Evolutionary conservation across 1,140 invertebrate genomes (phyloP), one percentile per base, ranked within the genome.

Genomic region (Brachionus asplanchnoidis): DNA sequence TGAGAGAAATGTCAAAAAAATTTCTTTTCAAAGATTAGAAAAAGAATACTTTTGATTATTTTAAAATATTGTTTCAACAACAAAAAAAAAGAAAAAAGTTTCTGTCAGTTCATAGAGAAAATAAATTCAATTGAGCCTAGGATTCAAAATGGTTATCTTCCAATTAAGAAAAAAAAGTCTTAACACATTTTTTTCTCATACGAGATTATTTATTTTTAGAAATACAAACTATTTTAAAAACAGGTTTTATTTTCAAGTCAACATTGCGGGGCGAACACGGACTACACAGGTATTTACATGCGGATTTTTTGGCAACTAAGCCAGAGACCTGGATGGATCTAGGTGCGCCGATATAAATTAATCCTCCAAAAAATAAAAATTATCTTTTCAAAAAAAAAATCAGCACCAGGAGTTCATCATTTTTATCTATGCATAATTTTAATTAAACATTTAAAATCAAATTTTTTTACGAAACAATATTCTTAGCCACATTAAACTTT

Each of bases 1-100:
- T 68, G 66, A 68, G 32, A 68, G 66, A 68, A 68, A 68, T 68
- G 66, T 68, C 66, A 68, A 68, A 68, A 68, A 68, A 68, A 68
- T 68, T 68, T 68, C 32, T 68, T 32, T 68, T 32, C 14, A 32
- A 68, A 68, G 66, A 68, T 68, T 68, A 68, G 26, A 68, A 68
- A 68, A 68, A 68, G 66, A 68, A 68, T 68, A 68, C 66, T 68
- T 68, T 68, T 68, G 26, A 32, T 68, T 68, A 40, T 68, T 68
- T 32, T 8, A 17, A 28, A 68, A 68, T 14, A 68, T 68, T 68
- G 26, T 68, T 68, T 68, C 14, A 32, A 36, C 4, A 32, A 68
- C 0, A 68, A 40, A 40, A 68, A 68, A 66, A 42, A 42, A 42
- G 40, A 42, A 42, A 42, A 46, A 12, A 46, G 23, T 32, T 68